Base-by-base conservation (phyloP, 2,113 vertebrate genomes). In the Halichoeres trimaculatus region DNA sequence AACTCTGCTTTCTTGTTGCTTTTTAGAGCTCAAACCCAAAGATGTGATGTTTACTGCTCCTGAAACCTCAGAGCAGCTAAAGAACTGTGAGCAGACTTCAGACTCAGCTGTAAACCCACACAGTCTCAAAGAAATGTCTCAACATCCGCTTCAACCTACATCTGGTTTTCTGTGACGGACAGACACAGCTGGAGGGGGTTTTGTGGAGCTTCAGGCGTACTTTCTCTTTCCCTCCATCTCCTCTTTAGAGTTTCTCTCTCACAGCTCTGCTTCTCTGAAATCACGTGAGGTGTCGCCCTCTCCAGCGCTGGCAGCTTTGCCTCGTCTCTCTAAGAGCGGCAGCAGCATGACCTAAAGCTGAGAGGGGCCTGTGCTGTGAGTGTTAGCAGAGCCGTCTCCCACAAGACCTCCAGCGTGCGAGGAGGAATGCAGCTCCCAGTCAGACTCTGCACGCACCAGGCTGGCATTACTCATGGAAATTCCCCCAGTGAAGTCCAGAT, bases 181-280 rank as follows among this genome's bases (percentile, higher is more conserved):
- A 13, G 40, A 20, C 19, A 19, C 36, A 68, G 70, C 50, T 16
- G 51, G 2, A 8, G 22, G 3, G 13, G 2, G 10, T 30, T 19
- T 14, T n/a, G n/a, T n/a, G n/a, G n/a, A n/a, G n/a, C n/a, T n/a
- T 11, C 17, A 5, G 23, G 4, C 8, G 48, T 52, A 2, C 34
- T 56, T 36, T 45, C 24, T 5, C 36, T 20, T 56, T 40, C 12
- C 12, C 12, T 17, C 1, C 0, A 5, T 4, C 30, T 30, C 30
- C 30, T 30, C 2, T 1, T 1, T 0, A 38, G 58, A 0, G 0
- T 24, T 89, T 88, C 74, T 35, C 43, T 1, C 4, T 56, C 14
- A 0, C 53, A 43, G 80, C 55, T 6, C 26, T 1, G 16, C 17
- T 91, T 91, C 85, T 8, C 14, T 0, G 51, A 91, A 90, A 68